phyloP scores from a whole-genome alignment of 2,113 vertebrate genomes.

The Turdus rufiventris region DNA sequence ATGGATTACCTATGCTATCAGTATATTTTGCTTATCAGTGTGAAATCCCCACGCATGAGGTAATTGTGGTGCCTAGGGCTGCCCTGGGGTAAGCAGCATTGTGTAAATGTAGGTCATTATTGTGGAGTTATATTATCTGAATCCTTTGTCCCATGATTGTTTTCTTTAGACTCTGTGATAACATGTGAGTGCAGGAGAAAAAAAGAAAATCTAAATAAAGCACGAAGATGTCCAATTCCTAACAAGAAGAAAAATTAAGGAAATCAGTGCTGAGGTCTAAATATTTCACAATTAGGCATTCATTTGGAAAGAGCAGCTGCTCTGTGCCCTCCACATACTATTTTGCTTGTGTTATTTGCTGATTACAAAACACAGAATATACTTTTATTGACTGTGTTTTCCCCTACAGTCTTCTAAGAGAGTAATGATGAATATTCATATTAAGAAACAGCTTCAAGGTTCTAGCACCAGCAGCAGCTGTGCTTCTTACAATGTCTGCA shows the following conservation, averaged over 20 bases:
- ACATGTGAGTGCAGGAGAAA: neutral
- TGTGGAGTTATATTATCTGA: neutral
- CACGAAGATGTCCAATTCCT: neutral
- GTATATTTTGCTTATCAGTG: neutral
- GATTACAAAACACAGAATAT: slow-evolving; percentile 23
- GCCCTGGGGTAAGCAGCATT: neutral
- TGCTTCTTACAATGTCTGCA: slow-evolving; percentile 51
- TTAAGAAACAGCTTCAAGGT: slow-evolving; percentile 47
- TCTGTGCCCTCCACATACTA: slow-evolving; percentile 12
- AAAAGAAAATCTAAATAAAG: slow-evolving; percentile 1
- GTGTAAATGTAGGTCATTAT: neutral
- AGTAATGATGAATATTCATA: slow-evolving; percentile 30
- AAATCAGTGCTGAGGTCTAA: slow-evolving; percentile 33
- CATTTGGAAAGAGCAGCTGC: slow-evolving; percentile 62
- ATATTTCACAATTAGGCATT: slow-evolving; percentile 50
- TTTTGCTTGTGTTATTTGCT: slow-evolving; percentile 10
- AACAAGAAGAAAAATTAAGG: slow-evolving; percentile 31
- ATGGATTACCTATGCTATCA: neutral
- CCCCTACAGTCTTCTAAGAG: slow-evolving; percentile 19
- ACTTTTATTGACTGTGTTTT: neutral
- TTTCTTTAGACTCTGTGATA: neutral
- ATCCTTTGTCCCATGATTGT: neutral
- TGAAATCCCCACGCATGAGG: neutral
- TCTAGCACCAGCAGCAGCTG: slow-evolving; percentile 55
- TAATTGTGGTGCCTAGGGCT: neutral